These are phyloP conservation scores for Danionella dracula DNA, from an alignment of 2,797 vertebrate genomes.

Conservation along the genomic window DNA sequence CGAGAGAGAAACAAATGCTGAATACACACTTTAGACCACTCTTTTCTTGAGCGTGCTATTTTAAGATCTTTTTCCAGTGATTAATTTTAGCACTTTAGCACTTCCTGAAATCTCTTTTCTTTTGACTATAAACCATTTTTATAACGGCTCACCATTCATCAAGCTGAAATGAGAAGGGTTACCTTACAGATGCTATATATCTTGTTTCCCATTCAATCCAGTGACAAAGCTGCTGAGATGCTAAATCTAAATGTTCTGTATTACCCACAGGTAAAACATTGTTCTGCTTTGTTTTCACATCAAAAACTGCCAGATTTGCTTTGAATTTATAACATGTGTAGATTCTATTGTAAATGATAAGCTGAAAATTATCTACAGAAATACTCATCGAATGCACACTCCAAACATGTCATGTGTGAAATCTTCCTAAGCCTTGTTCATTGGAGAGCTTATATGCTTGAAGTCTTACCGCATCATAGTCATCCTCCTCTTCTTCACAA, in stretches of 20 bases:
- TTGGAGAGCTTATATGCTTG: background rate
- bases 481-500: constrained; percentile 88
- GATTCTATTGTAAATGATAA: too few relatives aligned
- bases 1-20: background rate
- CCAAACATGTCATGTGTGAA: background rate
- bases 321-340: too few relatives aligned
- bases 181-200: too few relatives aligned
- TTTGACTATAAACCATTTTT: background rate
- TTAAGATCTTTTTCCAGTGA: background rate
- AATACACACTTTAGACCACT: background rate
- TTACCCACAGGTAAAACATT: too few relatives aligned
- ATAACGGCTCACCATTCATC: too few relatives aligned
- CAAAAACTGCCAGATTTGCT: too few relatives aligned
- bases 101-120: background rate
- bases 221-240: too few relatives aligned
- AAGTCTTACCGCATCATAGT: constrained; percentile 76
- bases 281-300: too few relatives aligned
- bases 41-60: background rate
- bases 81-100: background rate
- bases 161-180: too few relatives aligned
- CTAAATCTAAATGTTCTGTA: too few relatives aligned
- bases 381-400: background rate
- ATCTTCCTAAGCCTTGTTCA: background rate
- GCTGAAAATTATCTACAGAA: too few relatives aligned
- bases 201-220: too few relatives aligned